A percentile compares a stretch with the other conserved stretches of the same genome.
phyloP scores from a whole-genome alignment of 2,888 invertebrate species.

The Pristionchus fissidentatus region DNA sequence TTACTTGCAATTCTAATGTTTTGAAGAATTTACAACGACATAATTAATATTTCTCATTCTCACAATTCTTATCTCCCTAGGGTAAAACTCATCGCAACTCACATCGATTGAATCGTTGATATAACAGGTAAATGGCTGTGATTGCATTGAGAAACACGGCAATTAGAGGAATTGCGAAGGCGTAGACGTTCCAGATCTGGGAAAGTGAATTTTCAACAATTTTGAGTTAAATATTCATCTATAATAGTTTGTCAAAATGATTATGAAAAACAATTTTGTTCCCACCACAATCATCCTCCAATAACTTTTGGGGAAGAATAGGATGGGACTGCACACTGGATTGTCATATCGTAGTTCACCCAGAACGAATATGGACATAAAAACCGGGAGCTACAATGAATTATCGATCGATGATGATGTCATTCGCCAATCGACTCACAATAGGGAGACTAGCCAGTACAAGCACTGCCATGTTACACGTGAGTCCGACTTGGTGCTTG shows the following conservation, averaged over 20 bases:
- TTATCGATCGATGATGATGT: background rate
- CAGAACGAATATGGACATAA: slow-evolving; percentile 11
- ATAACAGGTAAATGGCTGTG: background rate
- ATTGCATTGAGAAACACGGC: slow-evolving; percentile 36
- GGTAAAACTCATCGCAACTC: too few species aligned
- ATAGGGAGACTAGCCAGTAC: background rate
- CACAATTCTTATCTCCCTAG: too few species aligned
- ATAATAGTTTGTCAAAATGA: too few species aligned
- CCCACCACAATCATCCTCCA: background rate
- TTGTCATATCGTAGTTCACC: background rate
- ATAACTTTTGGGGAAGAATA: slow-evolving; percentile 7
- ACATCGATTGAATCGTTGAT: slow-evolving; percentile 37
- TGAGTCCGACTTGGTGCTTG: slow-evolving; percentile 16
- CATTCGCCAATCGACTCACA: background rate
- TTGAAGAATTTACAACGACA: background rate
- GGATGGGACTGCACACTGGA: background rate
- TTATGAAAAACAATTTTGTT: background rate
- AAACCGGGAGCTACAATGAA: background rate
- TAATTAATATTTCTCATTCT: too few species aligned
- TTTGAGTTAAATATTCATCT: too few species aligned
- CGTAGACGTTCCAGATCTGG: slow-evolving; percentile 1
- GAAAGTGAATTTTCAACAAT: background rate
- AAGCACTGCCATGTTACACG: background rate
- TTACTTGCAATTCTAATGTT: too few species aligned
- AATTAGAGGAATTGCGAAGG: slow-evolving; percentile 16